Conservation (phyloP, 2,888 invertebrate genomes). For the Parnassius orleans region DNA sequence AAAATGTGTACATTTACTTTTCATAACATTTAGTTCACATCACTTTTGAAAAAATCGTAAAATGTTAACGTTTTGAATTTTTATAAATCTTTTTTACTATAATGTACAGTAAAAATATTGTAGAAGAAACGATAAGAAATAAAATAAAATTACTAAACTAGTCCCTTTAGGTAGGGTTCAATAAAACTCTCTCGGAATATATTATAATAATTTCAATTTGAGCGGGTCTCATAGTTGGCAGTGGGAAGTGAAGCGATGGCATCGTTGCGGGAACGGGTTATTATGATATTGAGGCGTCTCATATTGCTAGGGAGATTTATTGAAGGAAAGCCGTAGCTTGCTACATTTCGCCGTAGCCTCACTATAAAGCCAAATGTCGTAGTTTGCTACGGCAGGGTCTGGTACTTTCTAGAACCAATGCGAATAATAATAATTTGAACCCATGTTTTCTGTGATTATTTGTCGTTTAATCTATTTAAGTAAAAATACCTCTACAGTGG, state of each 20-base stretch:
- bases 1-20: neutral
- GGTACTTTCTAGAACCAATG: slow-evolving; percentile 11
- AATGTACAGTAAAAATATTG: no score
- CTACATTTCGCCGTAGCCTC: slow-evolving; percentile 16
- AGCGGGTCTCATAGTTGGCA: slow-evolving; percentile 38
- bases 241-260: slow-evolving; percentile 38
- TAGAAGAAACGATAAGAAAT: no score
- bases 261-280: slow-evolving; percentile 57
- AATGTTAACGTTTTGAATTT: no score
- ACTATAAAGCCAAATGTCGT: slow-evolving; percentile 17
- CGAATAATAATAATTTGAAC: slow-evolving; percentile 16
- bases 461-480: no score
- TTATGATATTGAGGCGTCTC: slow-evolving; percentile 70
- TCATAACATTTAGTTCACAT: no score
- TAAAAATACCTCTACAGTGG: no score
- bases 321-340: slow-evolving; percentile 40
- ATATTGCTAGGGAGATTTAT: slow-evolving; percentile 73
- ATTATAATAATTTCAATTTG: slow-evolving; percentile 49
- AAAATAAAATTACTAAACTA: neutral
- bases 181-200: slow-evolving; percentile 26
- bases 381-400: slow-evolving; percentile 9
- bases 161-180: slow-evolving; percentile 18
- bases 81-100: no score
- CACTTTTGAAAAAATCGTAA: no score
- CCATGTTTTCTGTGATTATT: neutral